These are phyloP conservation scores for Indri indri DNA, from an alignment of 2,113 vertebrate species.

Conservation along the genomic window DNA sequence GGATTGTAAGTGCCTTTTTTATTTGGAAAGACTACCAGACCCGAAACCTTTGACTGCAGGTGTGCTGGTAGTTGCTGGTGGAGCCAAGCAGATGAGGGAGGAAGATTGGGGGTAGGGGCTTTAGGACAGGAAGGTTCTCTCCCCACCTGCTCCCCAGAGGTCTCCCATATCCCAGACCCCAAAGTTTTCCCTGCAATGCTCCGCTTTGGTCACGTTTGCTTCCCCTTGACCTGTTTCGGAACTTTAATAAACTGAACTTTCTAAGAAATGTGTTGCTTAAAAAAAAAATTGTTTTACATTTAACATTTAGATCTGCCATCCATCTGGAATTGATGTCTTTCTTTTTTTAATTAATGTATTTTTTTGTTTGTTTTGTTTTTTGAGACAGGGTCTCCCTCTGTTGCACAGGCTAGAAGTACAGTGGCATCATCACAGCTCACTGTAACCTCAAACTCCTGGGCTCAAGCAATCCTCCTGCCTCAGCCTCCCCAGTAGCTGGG, in stretches of 20 bases:
- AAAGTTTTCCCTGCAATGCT: background rate
- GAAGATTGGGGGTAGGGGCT: background rate
- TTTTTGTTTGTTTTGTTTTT: no score
- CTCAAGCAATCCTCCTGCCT: no score
- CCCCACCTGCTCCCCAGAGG: background rate
- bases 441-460: no score
- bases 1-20: constrained; percentile 77
- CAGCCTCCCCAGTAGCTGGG: no score
- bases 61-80: background rate
- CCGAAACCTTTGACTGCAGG: background rate
- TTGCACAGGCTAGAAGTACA: no score
- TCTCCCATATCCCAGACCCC: background rate
- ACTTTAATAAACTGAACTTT: background rate
- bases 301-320: background rate
- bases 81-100: background rate
- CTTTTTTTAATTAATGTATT: background rate
- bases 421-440: no score
- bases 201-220: background rate
- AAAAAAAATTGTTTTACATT: background rate
- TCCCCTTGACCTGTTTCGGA: background rate
- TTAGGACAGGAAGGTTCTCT: background rate
- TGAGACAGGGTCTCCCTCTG: no score
- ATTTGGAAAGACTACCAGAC: constrained; percentile 77
- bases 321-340: background rate
- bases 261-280: background rate